phyloP scores from a whole-genome alignment of 2,797 vertebrate genomes.

The Oreochromis mossambicus region DNA sequence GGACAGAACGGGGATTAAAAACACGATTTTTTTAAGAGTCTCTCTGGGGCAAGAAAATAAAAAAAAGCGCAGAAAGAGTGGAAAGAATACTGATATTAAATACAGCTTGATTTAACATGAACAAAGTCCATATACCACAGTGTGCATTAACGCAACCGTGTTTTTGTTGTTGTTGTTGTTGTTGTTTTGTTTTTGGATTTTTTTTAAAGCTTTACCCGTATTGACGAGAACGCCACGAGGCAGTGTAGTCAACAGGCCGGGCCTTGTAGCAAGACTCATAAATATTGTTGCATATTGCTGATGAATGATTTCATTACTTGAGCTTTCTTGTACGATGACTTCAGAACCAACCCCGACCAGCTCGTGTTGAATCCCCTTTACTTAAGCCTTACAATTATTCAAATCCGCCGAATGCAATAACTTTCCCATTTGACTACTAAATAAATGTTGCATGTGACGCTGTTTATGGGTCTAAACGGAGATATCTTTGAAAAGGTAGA shows the following conservation, averaged over 20 bases:
- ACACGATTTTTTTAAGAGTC: background rate
- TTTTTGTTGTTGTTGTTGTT: background rate
- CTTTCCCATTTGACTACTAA: background rate
- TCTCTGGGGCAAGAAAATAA: background rate
- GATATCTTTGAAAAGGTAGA: background rate
- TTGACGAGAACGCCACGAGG: constrained; percentile 4
- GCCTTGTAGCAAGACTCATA: constrained; percentile 35
- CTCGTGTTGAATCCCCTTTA: background rate
- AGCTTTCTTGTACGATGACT: background rate
- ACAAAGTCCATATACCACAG: background rate
- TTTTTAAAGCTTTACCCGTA: background rate
- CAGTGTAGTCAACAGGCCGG: constrained; percentile 13
- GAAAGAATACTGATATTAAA: background rate
- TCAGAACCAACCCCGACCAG: background rate
- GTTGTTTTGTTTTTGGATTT: background rate
- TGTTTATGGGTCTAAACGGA: background rate
- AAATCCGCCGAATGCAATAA: background rate
- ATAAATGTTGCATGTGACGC: background rate
- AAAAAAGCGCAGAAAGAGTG: background rate
- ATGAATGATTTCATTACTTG: constrained; percentile 11
- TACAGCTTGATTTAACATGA: background rate
- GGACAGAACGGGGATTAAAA: background rate
- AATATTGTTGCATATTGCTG: constrained; percentile 15
- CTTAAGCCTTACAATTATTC: background rate
- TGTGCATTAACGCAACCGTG: background rate